Conservation (phyloP, 2,113 vertebrate species). For the Pitta sordida region DNA sequence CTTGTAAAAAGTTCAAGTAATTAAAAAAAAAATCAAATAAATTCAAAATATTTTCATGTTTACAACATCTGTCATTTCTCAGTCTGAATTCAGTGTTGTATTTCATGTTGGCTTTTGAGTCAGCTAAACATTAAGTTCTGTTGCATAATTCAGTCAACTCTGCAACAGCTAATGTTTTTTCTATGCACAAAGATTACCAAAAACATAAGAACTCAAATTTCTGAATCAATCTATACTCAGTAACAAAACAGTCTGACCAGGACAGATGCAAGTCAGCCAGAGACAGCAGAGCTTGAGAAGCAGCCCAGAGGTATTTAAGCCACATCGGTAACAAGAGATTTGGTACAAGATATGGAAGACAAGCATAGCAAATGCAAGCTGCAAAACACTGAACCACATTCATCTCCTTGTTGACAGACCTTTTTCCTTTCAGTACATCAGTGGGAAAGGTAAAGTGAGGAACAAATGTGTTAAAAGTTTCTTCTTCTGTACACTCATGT, state of each 20-base stretch:
- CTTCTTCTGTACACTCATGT: background rate
- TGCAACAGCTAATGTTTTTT: background rate
- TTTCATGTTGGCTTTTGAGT: background rate
- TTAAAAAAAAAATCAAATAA: too few relatives aligned
- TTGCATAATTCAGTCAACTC: background rate
- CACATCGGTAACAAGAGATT: background rate
- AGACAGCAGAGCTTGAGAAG: background rate
- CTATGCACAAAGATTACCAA: background rate
- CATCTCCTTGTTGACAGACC: background rate
- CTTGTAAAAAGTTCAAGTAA: background rate
- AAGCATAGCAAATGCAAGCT: background rate
- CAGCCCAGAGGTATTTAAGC: background rate
- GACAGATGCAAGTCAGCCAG: background rate
- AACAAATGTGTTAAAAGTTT: background rate
- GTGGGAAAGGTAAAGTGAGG: background rate
- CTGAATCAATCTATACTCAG: background rate
- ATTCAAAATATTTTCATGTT: background rate
- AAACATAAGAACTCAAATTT: background rate
- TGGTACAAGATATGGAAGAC: background rate
- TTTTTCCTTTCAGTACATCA: background rate
- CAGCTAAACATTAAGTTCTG: background rate
- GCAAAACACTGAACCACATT: background rate
- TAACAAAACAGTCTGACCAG: background rate
- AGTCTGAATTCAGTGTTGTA: background rate
- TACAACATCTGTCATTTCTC: background rate